phyloP scores from a whole-genome alignment of 2,888 invertebrate species.

The Drosophila atroscutellata region DNA sequence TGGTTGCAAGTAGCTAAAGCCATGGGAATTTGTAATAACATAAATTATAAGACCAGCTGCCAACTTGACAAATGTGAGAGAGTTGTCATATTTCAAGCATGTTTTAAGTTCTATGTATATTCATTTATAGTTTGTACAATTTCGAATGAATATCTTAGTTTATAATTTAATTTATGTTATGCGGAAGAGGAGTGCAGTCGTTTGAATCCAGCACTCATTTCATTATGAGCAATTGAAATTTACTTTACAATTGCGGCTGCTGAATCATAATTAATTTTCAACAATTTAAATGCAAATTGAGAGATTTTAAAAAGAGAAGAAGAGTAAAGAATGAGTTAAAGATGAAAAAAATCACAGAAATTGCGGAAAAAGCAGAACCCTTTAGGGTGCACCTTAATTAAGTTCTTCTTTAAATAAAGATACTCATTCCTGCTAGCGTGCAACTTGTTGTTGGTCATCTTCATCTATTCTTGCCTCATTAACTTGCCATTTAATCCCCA shows the following conservation, averaged over 20 bases:
- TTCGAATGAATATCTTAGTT: not conserved
- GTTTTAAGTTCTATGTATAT: not conserved
- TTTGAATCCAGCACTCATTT: not conserved
- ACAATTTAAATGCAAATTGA: not conserved
- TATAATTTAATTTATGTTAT: not conserved
- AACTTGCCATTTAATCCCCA: slow-evolving; percentile 38
- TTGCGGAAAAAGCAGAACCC: not conserved
- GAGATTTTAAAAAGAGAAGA: not conserved
- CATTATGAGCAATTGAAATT: not conserved
- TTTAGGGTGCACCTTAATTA: not conserved
- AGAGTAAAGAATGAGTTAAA: no score
- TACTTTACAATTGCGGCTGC: not conserved
- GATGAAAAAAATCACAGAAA: not conserved
- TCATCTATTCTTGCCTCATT: slow-evolving; percentile 49
- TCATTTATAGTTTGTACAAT: not conserved
- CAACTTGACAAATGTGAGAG: not conserved
- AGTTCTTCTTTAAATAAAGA: not conserved
- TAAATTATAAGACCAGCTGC: not conserved
- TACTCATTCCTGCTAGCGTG: not conserved
- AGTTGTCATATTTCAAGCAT: not conserved
- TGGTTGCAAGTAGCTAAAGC: not conserved
- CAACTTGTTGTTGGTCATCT: slow-evolving; percentile 11
- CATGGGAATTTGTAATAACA: not conserved
- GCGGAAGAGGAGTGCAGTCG: not conserved
- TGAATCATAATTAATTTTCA: not conserved